Evolutionary conservation across 1,140 invertebrate genomes (phyloP), one percentile per base, ranked within the genome.

Genomic region (Drosophila nebulosa): DNA sequence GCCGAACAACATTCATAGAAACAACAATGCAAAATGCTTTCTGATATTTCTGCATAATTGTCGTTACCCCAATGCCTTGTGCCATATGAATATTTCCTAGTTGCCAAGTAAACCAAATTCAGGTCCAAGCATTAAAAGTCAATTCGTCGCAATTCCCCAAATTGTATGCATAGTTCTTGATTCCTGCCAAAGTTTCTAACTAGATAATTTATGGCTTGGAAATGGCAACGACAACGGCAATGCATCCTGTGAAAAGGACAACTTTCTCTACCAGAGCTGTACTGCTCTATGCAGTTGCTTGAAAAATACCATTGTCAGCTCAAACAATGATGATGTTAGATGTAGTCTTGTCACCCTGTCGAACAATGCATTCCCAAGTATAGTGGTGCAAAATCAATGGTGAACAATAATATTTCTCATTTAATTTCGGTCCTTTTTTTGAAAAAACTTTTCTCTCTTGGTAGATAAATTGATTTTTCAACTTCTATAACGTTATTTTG

Each of bases 131-230:
- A 53, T 3, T 14, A 61, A 57, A 61, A 32, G 30, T 35, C 59
- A 67, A 67, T 35, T 24, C 62, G 32, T 36, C 55, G 22, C 35
- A 52, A 57, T 58, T 55, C 60, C 53, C 27, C 14, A 32, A 58
- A 56, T 4, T 60, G 68, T 30, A 27, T 27, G 16, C 27, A 55
- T 30, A 59, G 55, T 42, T 72, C 64, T 69, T 12, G n/a, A 58
- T 76, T 42, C 39, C 35, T 64, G 61, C 52, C 69, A 86, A 86
- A 65, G 79, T 85, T 79, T 78, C 69, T 10, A 32, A 35, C 70
- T 60, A 59, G 80, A 86, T 85, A 81, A 85, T 86, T 86, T 79
- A 86, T 86, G 74, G 27, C 46, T 22, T 56, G 32, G 60, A 56
- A 30, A 51, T 22, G 70, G 18, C 63, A 55, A 32, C 30, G 30